Base-by-base conservation (phyloP, 2,888 invertebrate genomes). In the Labia minor region DNA sequence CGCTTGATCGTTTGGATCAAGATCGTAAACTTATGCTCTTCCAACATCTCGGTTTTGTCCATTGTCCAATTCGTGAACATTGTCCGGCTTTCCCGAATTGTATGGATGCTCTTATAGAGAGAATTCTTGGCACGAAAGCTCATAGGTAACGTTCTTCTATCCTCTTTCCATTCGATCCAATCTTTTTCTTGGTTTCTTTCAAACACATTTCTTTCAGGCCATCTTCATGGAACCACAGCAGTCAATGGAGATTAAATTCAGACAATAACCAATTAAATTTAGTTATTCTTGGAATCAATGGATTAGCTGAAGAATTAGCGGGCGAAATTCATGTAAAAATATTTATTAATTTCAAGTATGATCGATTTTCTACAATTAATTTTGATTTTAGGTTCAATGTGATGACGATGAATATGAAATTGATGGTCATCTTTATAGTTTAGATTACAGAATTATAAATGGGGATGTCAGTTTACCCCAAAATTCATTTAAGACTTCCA, bases 31-130 rank as follows among this genome's bases (percentile, higher is more conserved):
- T 95, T 72, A 92, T 97, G 86, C 81, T 98, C 69, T 91, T 95
- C 74, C 95, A 95, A 77, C 96, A 96, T 78, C 81, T 96, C 62
- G 95, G 95, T 68, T 97, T 97, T 79, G 90, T 96, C 67, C 95
- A 96, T 79, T 93, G 92, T 77, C 95, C 96, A 14, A 92, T 94
- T 77, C 82, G 91, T 66, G 95, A 95, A 77, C 93, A 95, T 77
- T 97, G 97, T 76, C 95, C 95, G 14, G 92, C 94, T 63, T 90
- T 86, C 74, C 86, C 89, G 64, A 90, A 88, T 75, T 90, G 90
- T 74, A 87, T 89, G 83, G 90, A 90, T 76, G 85, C 86, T 68
- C 80, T 89, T 65, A 86, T 90, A 72, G 88, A 89, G 76, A 81
- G 87, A 73, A 83, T 87, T 73, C 79, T 89, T 71, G 83, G 83